Base-by-base conservation (phyloP, 2,888 invertebrate genomes). In the Xestia rhomboidea region DNA sequence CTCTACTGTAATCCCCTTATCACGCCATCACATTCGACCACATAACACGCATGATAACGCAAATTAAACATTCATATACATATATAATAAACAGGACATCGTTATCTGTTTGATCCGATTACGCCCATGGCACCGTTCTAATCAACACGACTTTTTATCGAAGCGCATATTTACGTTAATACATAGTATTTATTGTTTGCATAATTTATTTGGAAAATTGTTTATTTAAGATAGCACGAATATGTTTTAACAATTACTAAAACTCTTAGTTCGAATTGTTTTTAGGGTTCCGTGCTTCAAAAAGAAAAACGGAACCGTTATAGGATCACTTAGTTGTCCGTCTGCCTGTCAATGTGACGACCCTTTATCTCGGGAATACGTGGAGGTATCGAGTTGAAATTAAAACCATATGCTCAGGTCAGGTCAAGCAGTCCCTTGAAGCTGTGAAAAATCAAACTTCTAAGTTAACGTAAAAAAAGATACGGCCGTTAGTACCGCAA, bases 81-180 rank as follows among this genome's bases (percentile, higher is more conserved):
- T 21, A 21, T 49, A 3, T 34, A 77, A 41, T 13, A 54, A 68
- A 34, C 77, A 63, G 63, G 34, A 54, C 54, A 54, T 6, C 11
- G 6, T 77, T 34, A 79, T 79, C 79, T 27, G 11, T 49, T 73
- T 34, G 34, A 44, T 49, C 68, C 68, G 79, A 68, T 79, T 77
- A 57, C 3, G 34, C 18, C 10, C 10, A 21, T n/a, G 44, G 54
- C 41, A 75, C 34, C 27, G 27, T 46, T 44, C 24, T 68, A 63
- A 82, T 68, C 63, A 68, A 49, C 4, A 64, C n/a, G 54, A 46
- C 44, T 79, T 38, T 30, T 76, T 38, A 79, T 63, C 62, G 18
- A 13, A 60, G 24, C 24, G 49, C 27, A 27, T 41, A 41, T 82
- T 82, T 79, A n/a, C 62, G n/a, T 63, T 41, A 76, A 68, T n/a